Base-by-base conservation (phyloP, 2,888 invertebrate species). In the Villa cingulata region DNA sequence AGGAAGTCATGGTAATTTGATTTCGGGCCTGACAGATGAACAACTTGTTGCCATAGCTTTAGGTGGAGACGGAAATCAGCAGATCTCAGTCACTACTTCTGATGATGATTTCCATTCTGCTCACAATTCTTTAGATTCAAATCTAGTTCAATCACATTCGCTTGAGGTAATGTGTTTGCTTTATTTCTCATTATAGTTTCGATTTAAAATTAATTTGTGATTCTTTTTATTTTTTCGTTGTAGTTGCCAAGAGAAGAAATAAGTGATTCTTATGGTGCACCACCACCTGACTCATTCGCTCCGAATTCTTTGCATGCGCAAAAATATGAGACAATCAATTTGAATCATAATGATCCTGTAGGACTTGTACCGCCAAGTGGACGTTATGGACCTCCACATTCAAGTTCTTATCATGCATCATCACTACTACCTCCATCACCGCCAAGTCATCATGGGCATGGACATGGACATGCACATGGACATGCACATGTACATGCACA, bases 381-480 rank as follows among this genome's bases (percentile, higher is more conserved):
- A 2, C 58, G 74, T 16, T 81, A 80, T 57, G 80, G 80, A 1
- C 74, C 76, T 0, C 77, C 78, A 27, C 49, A 46, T 9, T 5
- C 56, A 53, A 34, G 53, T 49, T 27, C 53, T 14, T 48, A 50
- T 19, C 14, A 52, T 48, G 41, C 47, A 43, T 16, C n/a, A 16
- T 34, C 34, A 2, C 27, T 10, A 9, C 6, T 27, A 9, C 6
- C 29, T 12, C 29, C 29, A 12, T 12, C 29, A 32, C 23, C 4
- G 4, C 7, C 23, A 7, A 7, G 5, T 6, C 4, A 23, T 23
- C 4, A 23, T 6, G 7, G 4, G 4, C 23, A 23, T 23, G 23
- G 7, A 6, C 12, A 9, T 12, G 9, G 9, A 32, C 6, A 27
- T 27, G 10, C 10, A 9, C 27, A 27, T 10, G 27, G 27, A 2